Percentiles rank a stretch among this genome's conserved stretches.
These are phyloP conservation scores for Phymanthus crucifer DNA, from an alignment of 92 coral and sea anemone genomes.

Conservation along the genomic window DNA sequence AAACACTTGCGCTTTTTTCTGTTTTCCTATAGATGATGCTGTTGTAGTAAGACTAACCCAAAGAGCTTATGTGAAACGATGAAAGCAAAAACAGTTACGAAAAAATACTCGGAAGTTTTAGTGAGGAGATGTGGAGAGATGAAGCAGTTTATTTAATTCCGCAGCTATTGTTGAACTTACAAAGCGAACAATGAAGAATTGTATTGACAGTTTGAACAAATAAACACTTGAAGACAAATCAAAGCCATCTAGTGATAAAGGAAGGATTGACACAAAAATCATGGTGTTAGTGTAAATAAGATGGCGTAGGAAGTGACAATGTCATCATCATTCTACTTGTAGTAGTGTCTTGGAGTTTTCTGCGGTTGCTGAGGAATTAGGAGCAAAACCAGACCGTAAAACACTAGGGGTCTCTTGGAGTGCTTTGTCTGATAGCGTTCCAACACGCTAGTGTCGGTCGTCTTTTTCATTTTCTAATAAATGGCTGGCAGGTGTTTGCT, in stretches of 20 bases:
- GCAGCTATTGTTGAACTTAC: background rate
- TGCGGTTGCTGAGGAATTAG: background rate
- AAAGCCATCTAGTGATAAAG: background rate
- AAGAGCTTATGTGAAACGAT: background rate
- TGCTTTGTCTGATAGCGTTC: slow-evolving; percentile 24
- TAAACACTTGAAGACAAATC: background rate
- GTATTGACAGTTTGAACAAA: background rate
- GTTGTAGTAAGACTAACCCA: background rate
- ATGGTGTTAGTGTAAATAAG: background rate
- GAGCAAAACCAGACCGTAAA: slow-evolving; percentile 9
- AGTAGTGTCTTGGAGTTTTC: background rate
- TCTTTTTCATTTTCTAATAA: slow-evolving; percentile 17
- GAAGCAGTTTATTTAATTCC: background rate
- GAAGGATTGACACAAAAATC: background rate
- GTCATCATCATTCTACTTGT: background rate
- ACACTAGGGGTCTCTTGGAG: background rate
- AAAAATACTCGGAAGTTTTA: background rate
- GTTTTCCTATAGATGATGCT: background rate
- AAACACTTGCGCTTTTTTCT: too few species aligned
- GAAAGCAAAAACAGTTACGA: background rate
- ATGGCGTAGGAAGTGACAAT: background rate
- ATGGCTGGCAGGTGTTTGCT: slow-evolving; percentile 16
- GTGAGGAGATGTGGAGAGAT: background rate
- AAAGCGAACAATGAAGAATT: slow-evolving; percentile 4
- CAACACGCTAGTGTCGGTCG: slow-evolving; percentile 31